Evolutionary conservation across 1,140 invertebrate species (phyloP), one percentile per base, ranked within the genome.

Genomic region (Palaemon carinicauda): DNA sequence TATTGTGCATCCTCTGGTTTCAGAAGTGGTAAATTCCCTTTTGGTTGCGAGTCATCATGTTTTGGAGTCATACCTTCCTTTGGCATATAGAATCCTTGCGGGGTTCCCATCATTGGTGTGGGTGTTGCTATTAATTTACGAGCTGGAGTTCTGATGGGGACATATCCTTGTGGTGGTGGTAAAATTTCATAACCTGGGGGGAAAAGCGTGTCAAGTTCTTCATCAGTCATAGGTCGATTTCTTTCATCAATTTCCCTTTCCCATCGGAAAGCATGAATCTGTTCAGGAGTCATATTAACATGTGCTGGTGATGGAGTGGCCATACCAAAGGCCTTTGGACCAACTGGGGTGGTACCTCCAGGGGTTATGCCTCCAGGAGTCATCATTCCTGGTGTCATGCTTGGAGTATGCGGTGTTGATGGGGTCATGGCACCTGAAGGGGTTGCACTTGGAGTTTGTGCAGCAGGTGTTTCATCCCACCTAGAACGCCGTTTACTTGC

Each of bases 1-100:
- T 99, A 99, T 92, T 99, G 99, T 31, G 99, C 97, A 93, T 99
- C 99, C 92, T 99, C 99, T 0, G 98, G 98, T 92, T 99, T 99
- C 94, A 99, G 96, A 91, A 99, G 98, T 21, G 99, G 98, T 79
- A 99, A 93, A 93, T 99, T 99, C 71, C 94, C 94, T 92, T 99
- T 98, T 0, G 98, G 98, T 92, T 99, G 98, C 91, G 98, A 97
- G 90, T 99, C 98, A 73, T 98, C 94, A 90, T 98, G 96, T 91
- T 97, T 96, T 1, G 91, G 91, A 54, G 94, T 94, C 92, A 94
- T 95, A 91, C 96, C 96, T 84, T 92, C 92, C 71, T 91, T 90
- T 92, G 99, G 97, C 89, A 99, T 99, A 90, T 98, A 98, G 92
- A 99, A 99, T 29, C 98, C 98, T 90, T 96, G 95, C 3, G 97